These are phyloP conservation scores for Yponomeuta plumbellus DNA, from an alignment of 2,888 invertebrate species.

Conservation along the genomic window DNA sequence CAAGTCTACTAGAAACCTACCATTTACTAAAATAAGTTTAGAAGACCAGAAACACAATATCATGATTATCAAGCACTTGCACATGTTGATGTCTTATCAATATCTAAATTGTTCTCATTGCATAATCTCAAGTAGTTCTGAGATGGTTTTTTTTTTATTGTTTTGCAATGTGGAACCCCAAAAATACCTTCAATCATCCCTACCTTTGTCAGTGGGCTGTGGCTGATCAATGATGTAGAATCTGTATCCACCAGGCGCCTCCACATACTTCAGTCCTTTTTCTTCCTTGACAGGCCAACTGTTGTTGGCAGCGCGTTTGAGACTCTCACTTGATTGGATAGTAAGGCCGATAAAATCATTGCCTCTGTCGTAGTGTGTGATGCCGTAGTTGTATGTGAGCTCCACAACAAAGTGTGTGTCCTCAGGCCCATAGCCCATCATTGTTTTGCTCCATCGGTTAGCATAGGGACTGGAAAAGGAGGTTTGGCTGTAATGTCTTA, in stretches of 20 bases:
- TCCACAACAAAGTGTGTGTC: conserved; percentile 96
- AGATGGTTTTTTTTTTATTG: not conserved
- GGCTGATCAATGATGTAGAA: conserved; percentile 87
- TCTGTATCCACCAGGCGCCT: conserved; percentile 95
- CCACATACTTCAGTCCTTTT: conserved; percentile 78
- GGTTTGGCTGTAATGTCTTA: conserved; percentile 6
- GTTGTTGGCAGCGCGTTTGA: conserved; percentile 82
- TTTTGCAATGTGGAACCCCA: not conserved
- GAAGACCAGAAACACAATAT: not conserved
- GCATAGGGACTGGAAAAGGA: conserved; percentile 89
- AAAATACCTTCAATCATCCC: not conserved
- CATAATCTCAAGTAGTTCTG: not conserved
- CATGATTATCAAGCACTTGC: not conserved
- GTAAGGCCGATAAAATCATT: conserved; percentile 95
- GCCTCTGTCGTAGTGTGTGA: conserved; percentile 89
- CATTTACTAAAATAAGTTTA: no score
- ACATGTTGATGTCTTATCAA: not conserved
- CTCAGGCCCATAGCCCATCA: conserved; percentile 98
- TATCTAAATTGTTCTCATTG: not conserved
- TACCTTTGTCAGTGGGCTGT: conserved; percentile 81
- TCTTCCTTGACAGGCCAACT: conserved; percentile 85
- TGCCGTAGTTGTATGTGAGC: conserved; percentile 97
- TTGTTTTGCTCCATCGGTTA: conserved; percentile 99
- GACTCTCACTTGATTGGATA: conserved; percentile 85
- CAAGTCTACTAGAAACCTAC: no score